Evolutionary conservation across 1,140 invertebrate species (phyloP).

Genomic region (Sitodiplosis mosellana): DNA sequence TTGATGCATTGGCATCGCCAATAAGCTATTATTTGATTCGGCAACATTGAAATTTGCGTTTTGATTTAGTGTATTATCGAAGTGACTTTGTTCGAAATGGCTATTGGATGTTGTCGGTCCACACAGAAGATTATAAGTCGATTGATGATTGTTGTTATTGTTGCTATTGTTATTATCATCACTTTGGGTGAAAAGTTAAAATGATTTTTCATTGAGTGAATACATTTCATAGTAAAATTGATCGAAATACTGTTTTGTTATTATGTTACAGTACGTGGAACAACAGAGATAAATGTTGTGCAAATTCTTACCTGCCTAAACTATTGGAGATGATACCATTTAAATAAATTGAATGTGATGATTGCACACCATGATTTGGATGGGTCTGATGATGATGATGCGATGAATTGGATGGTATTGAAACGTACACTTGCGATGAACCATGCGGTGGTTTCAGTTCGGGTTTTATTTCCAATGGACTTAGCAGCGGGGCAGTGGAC

Average conservation of each 20-base stretch:
- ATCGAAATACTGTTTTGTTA: too few relatives aligned
- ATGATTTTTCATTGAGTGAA: conserved; percentile 7
- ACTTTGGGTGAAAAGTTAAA: not conserved
- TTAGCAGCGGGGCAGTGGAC: conserved; percentile 40
- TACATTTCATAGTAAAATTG: too few relatives aligned
- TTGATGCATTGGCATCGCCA: too few relatives aligned
- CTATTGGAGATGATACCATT: not conserved
- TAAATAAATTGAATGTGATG: conserved; percentile 5
- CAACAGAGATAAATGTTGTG: too few relatives aligned
- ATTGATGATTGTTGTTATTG: conserved; percentile 21
- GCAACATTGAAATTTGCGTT: too few relatives aligned
- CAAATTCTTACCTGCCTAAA: too few relatives aligned
- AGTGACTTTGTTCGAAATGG: too few relatives aligned
- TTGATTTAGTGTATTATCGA: too few relatives aligned
- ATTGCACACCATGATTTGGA: conserved; percentile 7
- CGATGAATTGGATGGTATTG: not conserved
- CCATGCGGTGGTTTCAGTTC: conserved; percentile 21
- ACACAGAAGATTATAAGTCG: conserved; percentile 14
- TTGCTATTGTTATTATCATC: conserved; percentile 20
- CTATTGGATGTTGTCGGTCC: too few relatives aligned
- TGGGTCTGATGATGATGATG: conserved; percentile 8
- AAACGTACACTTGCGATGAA: conserved; percentile 7
- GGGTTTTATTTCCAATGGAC: conserved; percentile 54
- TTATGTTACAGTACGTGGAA: too few relatives aligned
- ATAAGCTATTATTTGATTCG: too few relatives aligned